Evolutionary conservation across 35 echinoderm and acorn worm species (phyloP), one percentile per base, ranked within the genome.

Genomic region (Apostichopus californicus): DNA sequence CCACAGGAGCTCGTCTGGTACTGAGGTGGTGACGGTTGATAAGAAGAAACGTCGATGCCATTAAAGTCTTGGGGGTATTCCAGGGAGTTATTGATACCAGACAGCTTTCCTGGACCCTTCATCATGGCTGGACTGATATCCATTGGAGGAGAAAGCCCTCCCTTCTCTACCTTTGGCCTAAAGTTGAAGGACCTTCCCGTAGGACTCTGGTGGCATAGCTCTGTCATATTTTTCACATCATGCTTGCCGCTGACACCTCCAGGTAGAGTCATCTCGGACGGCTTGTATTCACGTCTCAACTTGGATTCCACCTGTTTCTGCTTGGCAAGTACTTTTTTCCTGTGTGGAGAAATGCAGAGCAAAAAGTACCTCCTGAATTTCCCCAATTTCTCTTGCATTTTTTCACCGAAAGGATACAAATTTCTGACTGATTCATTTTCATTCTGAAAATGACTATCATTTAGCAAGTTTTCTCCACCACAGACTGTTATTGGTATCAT

Each of bases 291-390:
- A 86, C 22, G 57, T 63, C 86, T 91, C n/a, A 92, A 81, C 28
- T 88, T 94, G 79, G 95, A 79, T 78, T 96, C 88, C 21, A 91
- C 87, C 83, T 94, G 95, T 77, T 96, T 96, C 57, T 87, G 71
- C 85, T 96, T 96, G 28, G 95, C 95, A 87, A 90, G 77, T 8
- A 96, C 91, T 24, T 92, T 86, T 90, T 94, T 96, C 92, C 95
- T 96, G 81, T 4, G 63, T 15, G 10, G 75, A 22, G 55, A 64
- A 56, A 68, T 68, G 64, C 64, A 68, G 17, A 68, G 64, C 34
- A 46, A 46, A 46, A 46, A 46, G 34, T 46, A 46, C 34, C 34
- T 46, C 34, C 34, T 46, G 34, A 46, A 46, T 46, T 46, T 46
- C 34, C 3, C 34, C 3, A 46, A 46, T 46, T 46, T 46, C 34